Percentiles rank a stretch among this genome's conserved stretches.
Evolutionary conservation across 2,797 vertebrate species (phyloP).

Genomic region (Saxicola maurus): DNA sequence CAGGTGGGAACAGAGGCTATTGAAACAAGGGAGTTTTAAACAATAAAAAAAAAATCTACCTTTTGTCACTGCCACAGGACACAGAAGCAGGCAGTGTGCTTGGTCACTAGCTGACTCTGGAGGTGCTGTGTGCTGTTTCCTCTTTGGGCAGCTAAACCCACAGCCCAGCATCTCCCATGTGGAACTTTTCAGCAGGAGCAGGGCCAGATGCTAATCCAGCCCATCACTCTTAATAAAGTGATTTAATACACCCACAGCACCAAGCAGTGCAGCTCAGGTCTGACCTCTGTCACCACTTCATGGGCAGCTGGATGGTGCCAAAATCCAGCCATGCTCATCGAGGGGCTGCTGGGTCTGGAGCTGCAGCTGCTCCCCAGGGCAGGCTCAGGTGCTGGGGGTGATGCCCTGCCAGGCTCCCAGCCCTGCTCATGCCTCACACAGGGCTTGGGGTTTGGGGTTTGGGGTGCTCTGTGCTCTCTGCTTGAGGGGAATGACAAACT

Average conservation of each 20-base stretch:
- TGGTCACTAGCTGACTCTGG: not conserved
- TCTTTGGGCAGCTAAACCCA: not conserved
- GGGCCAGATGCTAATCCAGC: not conserved
- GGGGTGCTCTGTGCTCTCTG: not conserved
- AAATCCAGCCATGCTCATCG: fast-evolving
- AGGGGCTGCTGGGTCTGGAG: fast-evolving
- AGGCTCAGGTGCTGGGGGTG: not conserved
- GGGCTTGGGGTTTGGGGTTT: not conserved
- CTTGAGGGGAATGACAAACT: not conserved
- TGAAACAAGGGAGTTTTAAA: not conserved
- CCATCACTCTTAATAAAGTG: not conserved
- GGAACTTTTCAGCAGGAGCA: fast-evolving
- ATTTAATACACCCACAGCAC: not conserved
- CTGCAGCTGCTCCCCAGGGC: not conserved
- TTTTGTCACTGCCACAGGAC: not conserved
- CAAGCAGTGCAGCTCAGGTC: fast-evolving
- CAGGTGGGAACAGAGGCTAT: fast-evolving
- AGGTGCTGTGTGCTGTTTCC: not conserved
- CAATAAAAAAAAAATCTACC: not conserved
- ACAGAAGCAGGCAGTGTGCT: not conserved
- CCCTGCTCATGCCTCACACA: fast-evolving
- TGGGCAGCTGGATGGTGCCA: fast-evolving
- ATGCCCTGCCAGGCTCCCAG: not conserved
- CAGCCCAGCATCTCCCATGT: not conserved
- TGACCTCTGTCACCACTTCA: not conserved